Percentiles rank a stretch among this genome's conserved stretches.
Evolutionary conservation across 2,797 vertebrate genomes (phyloP).

Genomic region (Jordanella pulchra): DNA sequence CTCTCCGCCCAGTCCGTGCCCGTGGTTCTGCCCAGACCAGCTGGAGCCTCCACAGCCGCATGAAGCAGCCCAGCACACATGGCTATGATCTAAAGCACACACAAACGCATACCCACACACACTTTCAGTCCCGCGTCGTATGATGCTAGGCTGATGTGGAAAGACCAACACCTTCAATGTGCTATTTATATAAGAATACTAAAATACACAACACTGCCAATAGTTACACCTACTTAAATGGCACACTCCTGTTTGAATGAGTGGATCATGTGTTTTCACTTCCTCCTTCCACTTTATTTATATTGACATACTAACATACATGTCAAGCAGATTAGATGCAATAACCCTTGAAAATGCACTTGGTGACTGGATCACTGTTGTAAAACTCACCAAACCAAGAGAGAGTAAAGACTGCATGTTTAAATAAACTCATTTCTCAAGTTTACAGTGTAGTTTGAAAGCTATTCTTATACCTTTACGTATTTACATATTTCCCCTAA

Average conservation of each 20-base stretch:
- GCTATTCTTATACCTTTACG: too few species aligned
- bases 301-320: slow-evolving; percentile 24
- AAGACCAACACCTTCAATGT: slow-evolving; percentile 22
- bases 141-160: slow-evolving; percentile 50
- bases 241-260: neutral
- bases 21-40: slow-evolving; percentile 77
- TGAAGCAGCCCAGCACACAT: slow-evolving; percentile 75
- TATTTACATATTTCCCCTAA: too few species aligned
- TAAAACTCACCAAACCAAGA: too few species aligned
- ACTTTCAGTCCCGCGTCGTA: slow-evolving; percentile 46
- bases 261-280: slow-evolving; percentile 1
- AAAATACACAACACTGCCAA: neutral
- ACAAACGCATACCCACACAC: slow-evolving; percentile 20
- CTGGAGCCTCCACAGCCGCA: slow-evolving; percentile 80
- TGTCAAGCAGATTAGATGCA: slow-evolving; percentile 1
- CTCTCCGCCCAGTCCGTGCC: slow-evolving; percentile 50
- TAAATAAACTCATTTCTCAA: too few species aligned
- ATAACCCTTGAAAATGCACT: neutral
- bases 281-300: slow-evolving; percentile 28
- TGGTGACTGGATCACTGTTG: too few species aligned
- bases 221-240: slow-evolving; percentile 1
- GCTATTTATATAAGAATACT: neutral
- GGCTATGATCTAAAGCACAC: slow-evolving; percentile 70
- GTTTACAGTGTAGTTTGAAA: too few species aligned
- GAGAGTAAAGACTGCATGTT: too few species aligned